Base-by-base conservation (phyloP, 2,888 invertebrate species). In the Eupithecia subumbrata region DNA sequence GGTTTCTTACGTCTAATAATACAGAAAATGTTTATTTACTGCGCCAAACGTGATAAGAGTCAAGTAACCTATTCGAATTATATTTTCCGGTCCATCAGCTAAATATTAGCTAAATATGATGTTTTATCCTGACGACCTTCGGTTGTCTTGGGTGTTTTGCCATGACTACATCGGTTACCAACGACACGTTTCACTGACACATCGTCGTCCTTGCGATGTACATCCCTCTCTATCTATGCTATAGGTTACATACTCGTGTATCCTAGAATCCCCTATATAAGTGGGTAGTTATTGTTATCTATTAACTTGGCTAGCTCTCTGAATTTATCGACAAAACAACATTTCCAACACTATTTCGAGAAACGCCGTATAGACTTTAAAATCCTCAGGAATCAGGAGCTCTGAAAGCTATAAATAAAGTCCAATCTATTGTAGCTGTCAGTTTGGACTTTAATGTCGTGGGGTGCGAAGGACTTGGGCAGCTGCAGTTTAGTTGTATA, bases 371-470 rank as follows among this genome's bases (percentile, higher is more conserved):
- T 37, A 25, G 43, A 45, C 40, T 60, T 60, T n/a, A 48, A 48
- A 73, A 37, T 48, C 34, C 63, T 12, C n/a, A 34, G 43, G 22
- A 72, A 64, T 25, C 52, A 48, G 64, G 18, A 37, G 52, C 45
- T 43, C 52, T 71, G 16, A 63, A 68, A 48, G 45, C 75, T 71
- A 45, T 75, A 75, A 75, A 72, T 72, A 75, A 66, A 75, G 67
- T 14, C 56, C 45, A 67, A 71, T 75, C 71, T 45, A 74, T 73
- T 70, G 63, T 71, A 37, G 67, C 63, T 71, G 74, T 71, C 74
- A 71, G 64, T n/a, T 60, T 16, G 25, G 64, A 74, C 40, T 68
- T 14, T 7, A 67, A 9, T 43, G 71, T 43, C 72, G 56, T 71
- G 71, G 74, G 74, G 75, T 48, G 71, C 25, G n/a, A 48, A 30